Percentiles rank a stretch among this genome's conserved stretches.
These are phyloP conservation scores for Tetragonula carbonaria DNA, from an alignment of 2,888 invertebrate species.

Conservation along the genomic window DNA sequence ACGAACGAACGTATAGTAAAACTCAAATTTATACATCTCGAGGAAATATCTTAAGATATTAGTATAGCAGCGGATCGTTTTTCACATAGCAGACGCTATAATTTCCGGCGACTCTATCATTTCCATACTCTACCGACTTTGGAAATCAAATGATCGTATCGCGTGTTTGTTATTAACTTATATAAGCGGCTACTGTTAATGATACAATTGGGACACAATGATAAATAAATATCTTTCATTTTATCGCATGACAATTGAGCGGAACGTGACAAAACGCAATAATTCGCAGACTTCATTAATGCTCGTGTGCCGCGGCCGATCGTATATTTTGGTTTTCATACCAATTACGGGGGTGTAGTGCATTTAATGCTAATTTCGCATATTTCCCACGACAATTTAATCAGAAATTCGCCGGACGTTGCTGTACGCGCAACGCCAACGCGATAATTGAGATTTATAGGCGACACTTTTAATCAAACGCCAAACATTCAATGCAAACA, in stretches of 20 bases:
- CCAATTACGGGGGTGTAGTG: constrained; percentile 61
- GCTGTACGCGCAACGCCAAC: neutral
- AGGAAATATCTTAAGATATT: neutral
- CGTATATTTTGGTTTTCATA: constrained; percentile 67
- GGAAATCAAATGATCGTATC: neutral
- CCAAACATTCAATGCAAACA: constrained; percentile 46
- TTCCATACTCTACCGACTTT: neutral
- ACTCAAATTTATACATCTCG: neutral
- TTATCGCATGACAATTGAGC: constrained; percentile 60
- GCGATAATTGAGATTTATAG: constrained; percentile 61
- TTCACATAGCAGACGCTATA: neutral
- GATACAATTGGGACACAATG: constrained; percentile 35
- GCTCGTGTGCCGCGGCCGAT: constrained; percentile 48
- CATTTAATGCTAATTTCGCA: constrained; percentile 68
- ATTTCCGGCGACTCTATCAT: neutral
- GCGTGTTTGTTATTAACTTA: constrained; percentile 23
- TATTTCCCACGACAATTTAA: constrained; percentile 66
- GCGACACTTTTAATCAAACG: constrained; percentile 55
- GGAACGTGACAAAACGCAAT: constrained; percentile 65
- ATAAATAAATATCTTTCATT: constrained; percentile 56
- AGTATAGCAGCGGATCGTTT: neutral
- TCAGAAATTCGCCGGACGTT: constrained; percentile 54
- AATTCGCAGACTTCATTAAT: constrained; percentile 70
- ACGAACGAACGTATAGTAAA: neutral
- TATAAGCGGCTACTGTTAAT: constrained; percentile 49